A percentile compares a stretch with the other conserved stretches of the same genome.
Evolutionary conservation across 2,797 vertebrate genomes (phyloP).

Genomic region (Hoplostethus mediterraneus): DNA sequence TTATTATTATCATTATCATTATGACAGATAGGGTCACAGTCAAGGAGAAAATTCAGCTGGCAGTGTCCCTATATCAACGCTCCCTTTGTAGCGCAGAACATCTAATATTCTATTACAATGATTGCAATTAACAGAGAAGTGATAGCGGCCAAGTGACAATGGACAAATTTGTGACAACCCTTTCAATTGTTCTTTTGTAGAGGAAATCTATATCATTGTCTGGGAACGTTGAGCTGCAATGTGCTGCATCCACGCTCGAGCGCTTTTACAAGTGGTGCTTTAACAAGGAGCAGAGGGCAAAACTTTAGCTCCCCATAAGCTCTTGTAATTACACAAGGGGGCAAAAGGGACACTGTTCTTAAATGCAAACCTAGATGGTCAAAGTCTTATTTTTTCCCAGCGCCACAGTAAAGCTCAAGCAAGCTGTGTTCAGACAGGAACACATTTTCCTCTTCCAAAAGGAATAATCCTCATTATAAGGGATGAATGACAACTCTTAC

Average conservation of each 20-base stretch:
- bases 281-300: constrained; percentile 81
- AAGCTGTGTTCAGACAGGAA: constrained; percentile 60
- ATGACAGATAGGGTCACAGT: constrained; percentile 71
- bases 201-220: constrained; percentile 83
- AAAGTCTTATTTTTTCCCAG: constrained; percentile 26
- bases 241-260: constrained; percentile 77
- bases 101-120: constrained; percentile 83
- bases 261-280: constrained; percentile 79
- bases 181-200: constrained; percentile 81
- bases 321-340: constrained; percentile 75
- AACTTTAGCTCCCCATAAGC: constrained; percentile 78
- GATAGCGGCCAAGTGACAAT: constrained; percentile 80
- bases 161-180: constrained; percentile 84
- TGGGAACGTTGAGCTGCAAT: constrained; percentile 73
- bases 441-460: constrained; percentile 53
- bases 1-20: constrained; percentile 66
- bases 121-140: constrained; percentile 79
- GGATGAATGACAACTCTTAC: constrained; percentile 57
- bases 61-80: constrained; percentile 72
- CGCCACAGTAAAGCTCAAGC: constrained; percentile 43
- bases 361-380: constrained; percentile 53
- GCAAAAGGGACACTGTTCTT: constrained; percentile 74
- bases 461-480: constrained; percentile 60
- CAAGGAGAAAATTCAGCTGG: constrained; percentile 70
- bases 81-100: constrained; percentile 59